Evolutionary conservation across 1,140 invertebrate genomes (phyloP).

Genomic region (Drosophila ambigua): DNA sequence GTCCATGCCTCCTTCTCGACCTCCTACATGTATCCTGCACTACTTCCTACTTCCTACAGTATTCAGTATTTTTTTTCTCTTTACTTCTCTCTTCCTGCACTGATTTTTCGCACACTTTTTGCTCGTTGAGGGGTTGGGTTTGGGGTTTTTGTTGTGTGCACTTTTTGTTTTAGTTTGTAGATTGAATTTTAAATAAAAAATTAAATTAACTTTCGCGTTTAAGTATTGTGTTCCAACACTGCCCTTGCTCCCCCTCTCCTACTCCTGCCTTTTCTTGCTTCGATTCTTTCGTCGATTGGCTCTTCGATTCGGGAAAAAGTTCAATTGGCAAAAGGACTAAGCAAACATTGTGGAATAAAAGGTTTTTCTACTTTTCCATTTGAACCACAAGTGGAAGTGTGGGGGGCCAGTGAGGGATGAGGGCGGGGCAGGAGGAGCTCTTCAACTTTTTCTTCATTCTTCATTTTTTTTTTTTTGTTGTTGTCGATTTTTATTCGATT

Average conservation of each 20-base stretch:
- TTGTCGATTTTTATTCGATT: constrained; percentile 62
- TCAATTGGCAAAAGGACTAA: constrained; percentile 79
- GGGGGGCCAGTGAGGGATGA: no score
- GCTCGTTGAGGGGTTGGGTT: background rate
- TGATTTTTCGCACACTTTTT: constrained; percentile 3
- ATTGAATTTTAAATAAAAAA: constrained; percentile 83
- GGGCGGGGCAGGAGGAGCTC: constrained; percentile 3
- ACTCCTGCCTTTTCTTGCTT: no score
- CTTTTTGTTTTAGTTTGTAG: constrained; percentile 82
- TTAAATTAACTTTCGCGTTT: constrained; percentile 71
- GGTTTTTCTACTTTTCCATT: constrained; percentile 82
- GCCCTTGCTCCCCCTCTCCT: background rate
- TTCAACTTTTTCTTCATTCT: constrained; percentile 41
- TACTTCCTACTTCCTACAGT: no score
- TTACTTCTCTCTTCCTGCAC: constrained; percentile 1
- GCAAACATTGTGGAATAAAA: constrained; percentile 83
- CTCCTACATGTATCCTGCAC: no score
- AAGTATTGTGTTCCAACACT: constrained; percentile 71
- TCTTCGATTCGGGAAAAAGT: constrained; percentile 57
- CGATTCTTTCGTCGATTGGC: constrained; percentile 32
- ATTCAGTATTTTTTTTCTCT: background rate
- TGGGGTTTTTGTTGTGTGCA: constrained; percentile 16
- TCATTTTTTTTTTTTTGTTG: constrained; percentile 15
- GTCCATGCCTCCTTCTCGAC: no score
- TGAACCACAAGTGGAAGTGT: constrained; percentile 10